Percentiles rank a stretch among this genome's conserved stretches.
Evolutionary conservation across 2,888 invertebrate genomes (phyloP).

Genomic region (Anthophora plumipes): DNA sequence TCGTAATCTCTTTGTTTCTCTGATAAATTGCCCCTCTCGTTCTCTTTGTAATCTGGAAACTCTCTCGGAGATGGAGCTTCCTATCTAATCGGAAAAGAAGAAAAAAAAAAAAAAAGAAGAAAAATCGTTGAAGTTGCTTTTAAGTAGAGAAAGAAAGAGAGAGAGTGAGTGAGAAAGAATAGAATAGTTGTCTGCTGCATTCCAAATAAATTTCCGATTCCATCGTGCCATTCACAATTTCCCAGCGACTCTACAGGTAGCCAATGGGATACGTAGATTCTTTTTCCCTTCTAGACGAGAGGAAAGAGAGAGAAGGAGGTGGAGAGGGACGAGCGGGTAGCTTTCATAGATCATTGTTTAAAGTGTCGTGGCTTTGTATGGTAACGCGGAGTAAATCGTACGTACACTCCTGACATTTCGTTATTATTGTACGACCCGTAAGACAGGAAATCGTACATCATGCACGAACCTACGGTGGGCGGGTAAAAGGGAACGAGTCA

Average conservation of each 20-base stretch:
- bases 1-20: not conserved
- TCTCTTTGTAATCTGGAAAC: not conserved
- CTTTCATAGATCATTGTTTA: slow-evolving; percentile 70
- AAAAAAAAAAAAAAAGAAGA: not conserved
- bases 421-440: slow-evolving; percentile 73
- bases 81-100: too few relatives aligned
- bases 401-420: slow-evolving; percentile 74
- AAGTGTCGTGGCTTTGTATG: slow-evolving; percentile 70
- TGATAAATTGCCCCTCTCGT: not conserved
- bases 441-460: slow-evolving; percentile 76
- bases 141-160: too few relatives aligned
- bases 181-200: not conserved
- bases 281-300: slow-evolving; percentile 8
- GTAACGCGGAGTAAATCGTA: slow-evolving; percentile 73
- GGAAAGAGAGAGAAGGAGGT: not conserved
- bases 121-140: too few relatives aligned
- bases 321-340: slow-evolving; percentile 13
- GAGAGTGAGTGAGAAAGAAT: too few relatives aligned
- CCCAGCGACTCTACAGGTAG: slow-evolving; percentile 45
- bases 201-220: slow-evolving; percentile 22
- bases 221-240: slow-evolving; percentile 33
- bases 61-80: too few relatives aligned
- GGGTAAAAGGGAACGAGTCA: slow-evolving; percentile 75
- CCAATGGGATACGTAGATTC: slow-evolving; percentile 24
- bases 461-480: slow-evolving; percentile 73